Percentiles rank a stretch among this genome's conserved stretches.
phyloP scores from a whole-genome alignment of 2,888 invertebrate genomes.

The Heliothis peltigera region DNA sequence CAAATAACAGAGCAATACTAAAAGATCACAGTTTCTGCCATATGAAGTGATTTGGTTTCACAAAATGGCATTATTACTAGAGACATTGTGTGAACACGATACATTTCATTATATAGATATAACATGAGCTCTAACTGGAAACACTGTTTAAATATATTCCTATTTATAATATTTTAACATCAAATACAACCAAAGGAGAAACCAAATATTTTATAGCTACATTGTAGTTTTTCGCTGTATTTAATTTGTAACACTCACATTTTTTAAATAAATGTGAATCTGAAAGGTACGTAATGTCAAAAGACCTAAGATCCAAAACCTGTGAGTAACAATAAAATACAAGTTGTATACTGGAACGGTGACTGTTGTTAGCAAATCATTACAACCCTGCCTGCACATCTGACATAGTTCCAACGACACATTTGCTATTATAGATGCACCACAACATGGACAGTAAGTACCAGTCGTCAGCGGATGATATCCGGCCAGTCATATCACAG shows the following conservation, averaged over 20 bases:
- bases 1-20: slow-evolving; percentile 75
- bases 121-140: slow-evolving; percentile 71
- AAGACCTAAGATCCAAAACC: slow-evolving; percentile 84
- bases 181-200: slow-evolving; percentile 76
- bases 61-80: slow-evolving; percentile 67
- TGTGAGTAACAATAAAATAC: slow-evolving; percentile 76
- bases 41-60: slow-evolving; percentile 69
- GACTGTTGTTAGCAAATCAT: slow-evolving; percentile 62
- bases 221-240: slow-evolving; percentile 75
- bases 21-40: slow-evolving; percentile 80
- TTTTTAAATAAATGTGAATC: slow-evolving; percentile 70
- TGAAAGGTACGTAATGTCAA: slow-evolving; percentile 80
- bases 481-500: slow-evolving; percentile 58
- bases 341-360: slow-evolving; percentile 78
- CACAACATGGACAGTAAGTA: slow-evolving; percentile 58
- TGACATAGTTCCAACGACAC: slow-evolving; percentile 49
- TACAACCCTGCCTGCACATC: slow-evolving; percentile 68
- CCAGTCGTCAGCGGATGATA: slow-evolving; percentile 54
- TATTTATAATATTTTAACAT: slow-evolving; percentile 74
- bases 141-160: slow-evolving; percentile 66
- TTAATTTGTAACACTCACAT: slow-evolving; percentile 66
- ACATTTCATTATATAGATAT: slow-evolving; percentile 66
- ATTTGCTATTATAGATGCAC: slow-evolving; percentile 47
- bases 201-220: slow-evolving; percentile 63
- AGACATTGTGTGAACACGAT: slow-evolving; percentile 69